Conservation (phyloP, 1,140 invertebrate species). For the Cepaea nemoralis region DNA sequence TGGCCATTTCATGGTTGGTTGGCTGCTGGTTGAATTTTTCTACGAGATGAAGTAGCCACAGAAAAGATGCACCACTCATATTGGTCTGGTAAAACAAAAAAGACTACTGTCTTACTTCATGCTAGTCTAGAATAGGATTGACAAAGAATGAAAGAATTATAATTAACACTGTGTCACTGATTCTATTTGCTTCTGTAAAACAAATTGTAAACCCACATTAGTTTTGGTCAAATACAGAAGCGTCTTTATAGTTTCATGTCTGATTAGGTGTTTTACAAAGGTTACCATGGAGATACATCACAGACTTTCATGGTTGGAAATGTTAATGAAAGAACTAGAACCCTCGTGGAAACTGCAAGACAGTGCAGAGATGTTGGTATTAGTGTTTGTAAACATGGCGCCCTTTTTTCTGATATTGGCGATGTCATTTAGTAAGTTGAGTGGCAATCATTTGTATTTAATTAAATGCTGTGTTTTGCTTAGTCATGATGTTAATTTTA, state of each 20-base stretch:
- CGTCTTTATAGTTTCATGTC: not conserved
- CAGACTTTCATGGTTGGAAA: slow-evolving; percentile 85
- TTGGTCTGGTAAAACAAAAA: too few relatives aligned
- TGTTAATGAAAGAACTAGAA: slow-evolving; percentile 81
- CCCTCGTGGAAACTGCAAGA: slow-evolving; percentile 80
- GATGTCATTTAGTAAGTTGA: slow-evolving; percentile 64
- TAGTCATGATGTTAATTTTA: too few relatives aligned
- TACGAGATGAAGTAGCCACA: too few relatives aligned
- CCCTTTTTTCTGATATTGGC: slow-evolving; percentile 84
- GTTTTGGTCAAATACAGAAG: not conserved
- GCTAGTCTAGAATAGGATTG: too few relatives aligned
- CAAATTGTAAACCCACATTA: too few relatives aligned
- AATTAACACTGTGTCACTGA: too few relatives aligned
- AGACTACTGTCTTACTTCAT: too few relatives aligned
- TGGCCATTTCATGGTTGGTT: too few relatives aligned
- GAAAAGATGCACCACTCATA: too few relatives aligned
- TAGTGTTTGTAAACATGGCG: slow-evolving; percentile 82
- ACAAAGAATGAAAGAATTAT: too few relatives aligned
- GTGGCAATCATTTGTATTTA: not conserved
- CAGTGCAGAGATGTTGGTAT: slow-evolving; percentile 83
- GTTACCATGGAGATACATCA: slow-evolving; percentile 93
- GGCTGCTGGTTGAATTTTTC: too few relatives aligned
- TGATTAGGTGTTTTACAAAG: slow-evolving; percentile 83
- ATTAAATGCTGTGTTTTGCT: not conserved
- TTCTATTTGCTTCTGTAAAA: too few relatives aligned